Percentiles rank a stretch among this genome's conserved stretches.
Evolutionary conservation across 53 echinoderm and acorn worm genomes (phyloP).

Genomic region (Hippasteria phrygiana): DNA sequence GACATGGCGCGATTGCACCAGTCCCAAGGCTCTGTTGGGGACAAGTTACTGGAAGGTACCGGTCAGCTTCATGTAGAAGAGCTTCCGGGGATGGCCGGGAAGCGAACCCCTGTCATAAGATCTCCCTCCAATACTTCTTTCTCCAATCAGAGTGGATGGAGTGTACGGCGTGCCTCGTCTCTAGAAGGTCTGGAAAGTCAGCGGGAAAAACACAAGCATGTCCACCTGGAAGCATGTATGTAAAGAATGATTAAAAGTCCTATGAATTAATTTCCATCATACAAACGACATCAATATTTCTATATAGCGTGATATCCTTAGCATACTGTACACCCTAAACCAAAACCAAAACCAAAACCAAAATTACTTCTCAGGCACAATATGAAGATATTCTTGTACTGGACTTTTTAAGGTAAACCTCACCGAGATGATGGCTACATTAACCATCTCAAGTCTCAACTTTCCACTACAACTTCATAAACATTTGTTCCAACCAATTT

Average conservation of each 20-base stretch:
- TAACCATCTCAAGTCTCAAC: too few relatives aligned
- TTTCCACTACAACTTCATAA: too few relatives aligned
- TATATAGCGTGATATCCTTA: too few relatives aligned
- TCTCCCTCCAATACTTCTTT: constrained; percentile 69
- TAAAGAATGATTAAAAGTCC: background rate
- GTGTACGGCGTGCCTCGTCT: constrained; percentile 78
- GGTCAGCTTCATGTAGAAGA: constrained; percentile 23
- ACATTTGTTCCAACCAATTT: too few relatives aligned
- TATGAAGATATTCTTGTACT: too few relatives aligned
- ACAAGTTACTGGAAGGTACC: background rate
- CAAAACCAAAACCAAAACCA: too few relatives aligned
- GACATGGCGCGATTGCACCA: constrained; percentile 55
- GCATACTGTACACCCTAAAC: too few relatives aligned
- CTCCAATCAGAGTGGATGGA: constrained; percentile 78
- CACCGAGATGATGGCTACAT: too few relatives aligned
- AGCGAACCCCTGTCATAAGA: constrained; percentile 34
- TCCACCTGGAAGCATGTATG: constrained; percentile 22
- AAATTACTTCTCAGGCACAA: too few relatives aligned
- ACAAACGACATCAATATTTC: background rate
- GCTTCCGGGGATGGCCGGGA: constrained; percentile 2
- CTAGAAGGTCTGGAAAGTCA: constrained; percentile 76
- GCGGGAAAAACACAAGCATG: constrained; percentile 18
- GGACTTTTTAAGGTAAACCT: too few relatives aligned
- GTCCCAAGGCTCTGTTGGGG: background rate
- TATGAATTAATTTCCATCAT: background rate